Evolutionary conservation across 2,113 vertebrate genomes (phyloP).

Genomic region (Mastomys natalensis): DNA sequence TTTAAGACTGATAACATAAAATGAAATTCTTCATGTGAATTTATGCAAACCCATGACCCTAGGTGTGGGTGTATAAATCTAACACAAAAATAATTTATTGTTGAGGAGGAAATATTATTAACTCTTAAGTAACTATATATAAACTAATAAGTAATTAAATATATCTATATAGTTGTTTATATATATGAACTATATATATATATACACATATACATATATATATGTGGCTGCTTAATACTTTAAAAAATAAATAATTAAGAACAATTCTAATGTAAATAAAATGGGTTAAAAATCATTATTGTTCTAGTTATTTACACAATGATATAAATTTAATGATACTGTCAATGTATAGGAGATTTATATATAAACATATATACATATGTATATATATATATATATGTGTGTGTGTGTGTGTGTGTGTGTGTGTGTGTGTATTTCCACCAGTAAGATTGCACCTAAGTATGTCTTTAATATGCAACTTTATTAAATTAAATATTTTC

Average conservation of each 20-base stretch:
- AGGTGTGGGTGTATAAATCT: not conserved
- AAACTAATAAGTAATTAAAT: not conserved
- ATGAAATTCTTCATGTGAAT: slow-evolving; percentile 20
- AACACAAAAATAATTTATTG: slow-evolving; percentile 34
- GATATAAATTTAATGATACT: not conserved
- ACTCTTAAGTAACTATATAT: not conserved
- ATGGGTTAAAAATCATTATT: not conserved
- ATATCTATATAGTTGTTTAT: not conserved
- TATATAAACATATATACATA: too few species aligned
- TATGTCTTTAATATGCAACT: not conserved
- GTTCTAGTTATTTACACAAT: not conserved
- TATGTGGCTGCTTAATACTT: not conserved
- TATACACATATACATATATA: too few species aligned
- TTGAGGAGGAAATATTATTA: not conserved
- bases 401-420: too few species aligned
- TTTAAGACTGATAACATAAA: not conserved
- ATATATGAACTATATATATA: not conserved
- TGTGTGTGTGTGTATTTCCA: too few species aligned
- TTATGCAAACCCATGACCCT: not conserved
- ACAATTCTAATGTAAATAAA: not conserved
- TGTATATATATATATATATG: too few species aligned
- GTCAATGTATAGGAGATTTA: too few species aligned
- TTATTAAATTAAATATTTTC: not conserved
- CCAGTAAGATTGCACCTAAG: not conserved
- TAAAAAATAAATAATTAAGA: not conserved